These are phyloP conservation scores for Harpagoxenus sublaevis DNA, from an alignment of 2,888 invertebrate species.

Conservation along the genomic window DNA sequence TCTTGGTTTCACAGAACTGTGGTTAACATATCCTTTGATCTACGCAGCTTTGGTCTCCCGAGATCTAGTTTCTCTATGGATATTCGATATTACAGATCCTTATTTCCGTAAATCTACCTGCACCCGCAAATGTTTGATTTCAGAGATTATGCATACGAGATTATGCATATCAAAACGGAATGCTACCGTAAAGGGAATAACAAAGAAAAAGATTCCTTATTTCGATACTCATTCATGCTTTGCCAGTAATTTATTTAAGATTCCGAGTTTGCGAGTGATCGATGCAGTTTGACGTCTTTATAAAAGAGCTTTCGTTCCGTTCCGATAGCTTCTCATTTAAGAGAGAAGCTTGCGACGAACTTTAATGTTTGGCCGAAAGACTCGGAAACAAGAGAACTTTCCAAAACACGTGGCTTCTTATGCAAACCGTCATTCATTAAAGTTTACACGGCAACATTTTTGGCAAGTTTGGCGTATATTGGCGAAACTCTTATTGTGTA, in stretches of 20 bases:
- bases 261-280: constrained; percentile 8
- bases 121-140: constrained; percentile 18
- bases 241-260: constrained; percentile 22
- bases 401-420: constrained; percentile 43
- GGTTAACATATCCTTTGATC: constrained; percentile 50
- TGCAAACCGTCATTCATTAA: constrained; percentile 53
- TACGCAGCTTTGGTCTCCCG: constrained; percentile 13
- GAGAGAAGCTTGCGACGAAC: constrained; percentile 38
- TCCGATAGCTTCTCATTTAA: constrained; percentile 59
- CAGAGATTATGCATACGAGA: background rate
- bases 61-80: constrained; percentile 32
- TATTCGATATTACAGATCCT: constrained; percentile 43
- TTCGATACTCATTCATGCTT: background rate
- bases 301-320: constrained; percentile 46
- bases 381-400: constrained; percentile 44
- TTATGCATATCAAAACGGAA: background rate
- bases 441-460: constrained; percentile 37
- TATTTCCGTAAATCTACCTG: constrained; percentile 14
- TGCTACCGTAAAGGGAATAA: background rate
- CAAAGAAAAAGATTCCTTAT: background rate
- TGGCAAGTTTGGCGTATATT: background rate
- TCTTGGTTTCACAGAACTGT: constrained; percentile 35
- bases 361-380: constrained; percentile 51
- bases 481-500: background rate
- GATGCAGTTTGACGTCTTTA: constrained; percentile 31